These are phyloP conservation scores for Cromileptes altivelis DNA, from an alignment of 2,113 vertebrate species.

Conservation along the genomic window DNA sequence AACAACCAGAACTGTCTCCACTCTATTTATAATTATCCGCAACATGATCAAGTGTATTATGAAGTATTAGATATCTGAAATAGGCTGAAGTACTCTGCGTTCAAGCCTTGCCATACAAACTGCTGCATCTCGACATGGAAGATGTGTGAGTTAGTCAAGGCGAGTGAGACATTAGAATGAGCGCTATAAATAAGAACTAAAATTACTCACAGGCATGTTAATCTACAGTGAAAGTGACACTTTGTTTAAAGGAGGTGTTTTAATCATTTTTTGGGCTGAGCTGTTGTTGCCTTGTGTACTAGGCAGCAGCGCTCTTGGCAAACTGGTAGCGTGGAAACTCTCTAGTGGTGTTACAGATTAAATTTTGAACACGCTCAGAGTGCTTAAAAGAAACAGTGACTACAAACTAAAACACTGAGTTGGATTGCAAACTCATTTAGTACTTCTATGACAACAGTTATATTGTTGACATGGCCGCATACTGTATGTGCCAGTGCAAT, in stretches of 20 bases:
- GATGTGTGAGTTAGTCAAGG: not conserved
- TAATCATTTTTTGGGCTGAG: not conserved
- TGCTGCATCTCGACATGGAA: not conserved
- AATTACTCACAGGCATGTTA: not conserved
- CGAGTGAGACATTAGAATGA: not conserved
- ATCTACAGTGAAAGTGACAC: conserved; percentile 1
- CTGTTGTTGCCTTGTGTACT: not conserved
- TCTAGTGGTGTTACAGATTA: not conserved
- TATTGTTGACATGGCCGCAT: conserved; percentile 8
- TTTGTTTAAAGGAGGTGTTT: not conserved
- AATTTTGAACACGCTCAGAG: not conserved
- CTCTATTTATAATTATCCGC: not conserved
- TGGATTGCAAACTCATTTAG: not conserved
- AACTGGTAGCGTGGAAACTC: conserved; percentile 1
- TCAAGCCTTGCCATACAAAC: not conserved
- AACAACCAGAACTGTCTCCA: not conserved
- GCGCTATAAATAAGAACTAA: not conserved
- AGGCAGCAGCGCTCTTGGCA: conserved; percentile 1
- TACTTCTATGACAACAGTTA: not conserved
- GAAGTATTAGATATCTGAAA: not conserved
- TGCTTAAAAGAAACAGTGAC: not conserved
- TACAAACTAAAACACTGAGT: conserved; percentile 4
- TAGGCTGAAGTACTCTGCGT: not conserved
- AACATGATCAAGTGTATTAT: not conserved
- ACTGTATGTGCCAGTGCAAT: not conserved